phyloP scores from a whole-genome alignment of 2,113 vertebrate genomes.

The Myocastor coypus region DNA sequence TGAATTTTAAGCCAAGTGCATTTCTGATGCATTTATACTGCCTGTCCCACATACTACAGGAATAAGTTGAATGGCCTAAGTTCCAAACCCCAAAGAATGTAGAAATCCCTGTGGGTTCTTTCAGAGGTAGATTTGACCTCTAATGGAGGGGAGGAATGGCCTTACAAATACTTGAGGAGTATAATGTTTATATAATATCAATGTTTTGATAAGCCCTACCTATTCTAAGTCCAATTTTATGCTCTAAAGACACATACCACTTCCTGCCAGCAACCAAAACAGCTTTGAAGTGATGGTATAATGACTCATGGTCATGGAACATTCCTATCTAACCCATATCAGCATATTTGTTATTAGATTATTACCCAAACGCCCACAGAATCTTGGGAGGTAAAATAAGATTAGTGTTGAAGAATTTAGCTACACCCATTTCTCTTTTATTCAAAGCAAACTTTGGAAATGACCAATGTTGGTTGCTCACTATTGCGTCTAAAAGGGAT shows the following conservation, averaged over 20 bases:
- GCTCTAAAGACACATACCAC: conserved; percentile 49
- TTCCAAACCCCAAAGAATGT: conserved; percentile 16
- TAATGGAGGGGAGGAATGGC: conserved; percentile 31
- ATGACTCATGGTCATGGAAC: conserved; percentile 64
- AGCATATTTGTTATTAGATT: conserved; percentile 40
- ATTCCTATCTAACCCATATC: conserved; percentile 60
- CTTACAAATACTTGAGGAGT: conserved; percentile 72
- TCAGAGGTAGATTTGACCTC: conserved; percentile 56
- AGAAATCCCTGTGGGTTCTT: conserved; percentile 51
- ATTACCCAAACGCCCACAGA: conserved; percentile 62
- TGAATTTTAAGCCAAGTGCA: neutral
- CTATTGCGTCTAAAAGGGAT: neutral
- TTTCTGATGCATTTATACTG: neutral
- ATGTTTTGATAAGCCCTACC: conserved; percentile 51
- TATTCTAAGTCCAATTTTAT: conserved; percentile 54
- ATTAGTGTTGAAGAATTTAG: conserved; percentile 55
- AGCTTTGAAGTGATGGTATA: conserved; percentile 52
- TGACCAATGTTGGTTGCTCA: conserved; percentile 39
- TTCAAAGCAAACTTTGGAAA: conserved; percentile 46
- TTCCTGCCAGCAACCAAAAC: conserved; percentile 69
- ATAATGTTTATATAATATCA: conserved; percentile 62
- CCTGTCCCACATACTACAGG: conserved; percentile 32
- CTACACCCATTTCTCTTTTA: conserved; percentile 39
- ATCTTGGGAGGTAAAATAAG: conserved; percentile 39
- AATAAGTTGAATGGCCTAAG: neutral